Evolutionary conservation across 1,140 invertebrate species (phyloP).

Genomic region (Philaenus spumarius): DNA sequence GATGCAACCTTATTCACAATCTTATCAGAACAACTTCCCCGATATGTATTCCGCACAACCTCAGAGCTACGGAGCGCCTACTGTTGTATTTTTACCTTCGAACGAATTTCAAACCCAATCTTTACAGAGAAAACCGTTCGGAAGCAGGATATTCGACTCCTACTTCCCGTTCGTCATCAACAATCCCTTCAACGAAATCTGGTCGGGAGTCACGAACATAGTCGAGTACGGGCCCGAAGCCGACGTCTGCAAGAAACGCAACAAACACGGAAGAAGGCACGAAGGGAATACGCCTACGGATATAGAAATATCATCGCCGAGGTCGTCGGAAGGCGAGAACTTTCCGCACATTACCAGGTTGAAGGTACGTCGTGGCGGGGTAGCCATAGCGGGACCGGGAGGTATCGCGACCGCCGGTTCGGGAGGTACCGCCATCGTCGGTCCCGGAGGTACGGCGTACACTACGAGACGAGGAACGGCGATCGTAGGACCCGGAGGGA

Average conservation of each 20-base stretch:
- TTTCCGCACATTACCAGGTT: conserved; percentile 55
- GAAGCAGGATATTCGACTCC: conserved; percentile 14
- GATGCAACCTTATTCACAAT: neutral
- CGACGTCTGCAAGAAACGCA: conserved; percentile 41
- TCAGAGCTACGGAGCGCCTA: neutral
- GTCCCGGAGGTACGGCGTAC: conserved; percentile 60
- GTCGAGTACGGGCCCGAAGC: conserved; percentile 49
- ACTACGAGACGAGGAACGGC: conserved; percentile 59
- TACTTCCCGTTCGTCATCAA: conserved; percentile 49
- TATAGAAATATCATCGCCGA: neutral
- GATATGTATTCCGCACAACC: neutral
- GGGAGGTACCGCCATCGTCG: conserved; percentile 65
- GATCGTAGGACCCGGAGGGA: conserved; percentile 58
- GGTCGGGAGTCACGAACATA: conserved; percentile 38
- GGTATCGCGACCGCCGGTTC: conserved; percentile 63
- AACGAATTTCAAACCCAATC: neutral
- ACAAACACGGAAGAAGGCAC: conserved; percentile 30
- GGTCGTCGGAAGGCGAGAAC: neutral
- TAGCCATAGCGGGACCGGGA: conserved; percentile 65
- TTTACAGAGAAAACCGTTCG: neutral
- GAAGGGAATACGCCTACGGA: neutral
- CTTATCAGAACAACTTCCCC: neutral
- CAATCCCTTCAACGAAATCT: conserved; percentile 44
- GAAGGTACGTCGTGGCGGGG: conserved; percentile 58
- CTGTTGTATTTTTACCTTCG: neutral